These are phyloP conservation scores for Agriopis leucophaearia DNA, from an alignment of 2,888 invertebrate genomes.

Conservation along the genomic window DNA sequence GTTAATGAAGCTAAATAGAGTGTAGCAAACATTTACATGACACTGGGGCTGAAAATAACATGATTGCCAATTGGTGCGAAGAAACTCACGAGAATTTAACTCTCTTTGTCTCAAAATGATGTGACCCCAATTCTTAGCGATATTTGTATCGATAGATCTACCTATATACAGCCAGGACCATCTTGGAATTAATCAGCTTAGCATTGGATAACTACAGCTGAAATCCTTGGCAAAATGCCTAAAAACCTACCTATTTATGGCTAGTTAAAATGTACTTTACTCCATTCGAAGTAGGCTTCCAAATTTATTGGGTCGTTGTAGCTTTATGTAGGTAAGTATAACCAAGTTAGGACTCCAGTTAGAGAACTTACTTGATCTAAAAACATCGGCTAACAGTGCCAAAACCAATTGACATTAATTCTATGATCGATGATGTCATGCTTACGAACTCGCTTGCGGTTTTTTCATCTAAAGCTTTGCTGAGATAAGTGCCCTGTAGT, in stretches of 20 bases:
- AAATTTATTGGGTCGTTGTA: conserved; percentile 20
- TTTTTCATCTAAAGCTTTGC: conserved; percentile 21
- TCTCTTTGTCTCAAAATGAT: conserved; percentile 47
- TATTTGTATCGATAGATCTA: conserved; percentile 51
- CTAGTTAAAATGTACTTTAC: conserved; percentile 12
- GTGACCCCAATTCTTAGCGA: conserved; percentile 62
- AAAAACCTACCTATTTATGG: conserved; percentile 17
- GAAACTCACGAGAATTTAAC: conserved; percentile 49
- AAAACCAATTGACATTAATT: conserved; percentile 45
- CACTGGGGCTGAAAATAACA: conserved; percentile 32
- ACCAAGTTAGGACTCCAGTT: conserved; percentile 27
- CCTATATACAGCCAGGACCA: conserved; percentile 9
- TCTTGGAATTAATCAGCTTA: conserved; percentile 20
- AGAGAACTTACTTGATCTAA: conserved; percentile 35
- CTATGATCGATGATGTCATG: conserved; percentile 46
- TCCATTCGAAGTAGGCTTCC: conserved; percentile 12
- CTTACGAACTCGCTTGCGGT: conserved; percentile 29
- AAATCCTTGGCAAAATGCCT: conserved; percentile 36
- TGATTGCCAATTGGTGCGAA: conserved; percentile 52
- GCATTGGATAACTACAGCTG: conserved; percentile 7
- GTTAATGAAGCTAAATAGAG: conserved; percentile 29
- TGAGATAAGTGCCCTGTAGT: conserved; percentile 24
- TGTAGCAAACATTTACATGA: conserved; percentile 28
- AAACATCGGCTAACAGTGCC: conserved; percentile 31
- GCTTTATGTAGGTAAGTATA: conserved; percentile 20